These are phyloP conservation scores for Perca schrenkii DNA, from an alignment of 2,113 vertebrate species.

Conservation along the genomic window DNA sequence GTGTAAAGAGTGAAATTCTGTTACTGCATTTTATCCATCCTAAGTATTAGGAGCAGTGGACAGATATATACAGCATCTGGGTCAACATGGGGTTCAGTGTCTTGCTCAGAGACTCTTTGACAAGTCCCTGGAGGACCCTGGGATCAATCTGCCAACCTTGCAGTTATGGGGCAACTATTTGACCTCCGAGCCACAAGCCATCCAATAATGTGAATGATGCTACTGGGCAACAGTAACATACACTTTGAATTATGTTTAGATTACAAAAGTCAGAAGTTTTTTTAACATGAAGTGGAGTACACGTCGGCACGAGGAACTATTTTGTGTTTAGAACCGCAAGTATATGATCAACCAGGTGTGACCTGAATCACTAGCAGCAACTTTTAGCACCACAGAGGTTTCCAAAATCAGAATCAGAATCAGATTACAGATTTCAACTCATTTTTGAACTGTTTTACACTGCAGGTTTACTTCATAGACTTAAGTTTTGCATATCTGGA, in stretches of 20 bases:
- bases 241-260: not conserved
- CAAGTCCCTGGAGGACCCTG: too few relatives aligned
- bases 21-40: too few relatives aligned
- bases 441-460: not conserved
- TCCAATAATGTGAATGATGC: too few relatives aligned
- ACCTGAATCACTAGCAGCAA: not conserved
- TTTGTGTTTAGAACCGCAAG: not conserved
- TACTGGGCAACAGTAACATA: not conserved
- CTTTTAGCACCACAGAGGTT: too few relatives aligned
- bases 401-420: too few relatives aligned
- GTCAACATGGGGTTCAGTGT: too few relatives aligned
- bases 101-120: too few relatives aligned
- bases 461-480: not conserved
- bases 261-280: not conserved
- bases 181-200: too few relatives aligned
- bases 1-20: too few relatives aligned
- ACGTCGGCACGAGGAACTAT: not conserved
- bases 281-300: not conserved
- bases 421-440: not conserved
- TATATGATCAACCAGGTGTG: not conserved
- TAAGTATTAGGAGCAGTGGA: too few relatives aligned
- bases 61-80: too few relatives aligned
- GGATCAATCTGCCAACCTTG: too few relatives aligned
- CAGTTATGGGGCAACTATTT: accelerated
- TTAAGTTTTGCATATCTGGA: not conserved